Evolutionary conservation across 2,888 invertebrate genomes (phyloP), one percentile per base, ranked within the genome.

Genomic region (Euplagia quadripunctaria): DNA sequence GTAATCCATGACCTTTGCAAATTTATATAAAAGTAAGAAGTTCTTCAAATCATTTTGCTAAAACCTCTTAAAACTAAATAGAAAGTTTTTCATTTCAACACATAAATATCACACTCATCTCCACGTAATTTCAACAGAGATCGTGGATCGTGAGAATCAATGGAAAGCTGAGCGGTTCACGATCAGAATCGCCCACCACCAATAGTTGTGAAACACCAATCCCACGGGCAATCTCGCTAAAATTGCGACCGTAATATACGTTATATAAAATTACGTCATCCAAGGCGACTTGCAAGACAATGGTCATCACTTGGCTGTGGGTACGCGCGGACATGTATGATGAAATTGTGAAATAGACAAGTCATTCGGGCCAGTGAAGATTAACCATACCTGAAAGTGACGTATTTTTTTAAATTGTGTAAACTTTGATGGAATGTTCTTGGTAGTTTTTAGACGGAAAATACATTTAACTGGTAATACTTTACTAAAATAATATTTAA

Each of bases 191-290:
- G 68, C 31, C 58, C 67, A 69, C 85, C 82, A 85, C 82, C 87
- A 85, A 87, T 85, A 87, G 84, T 91, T 92, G 89, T 84, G 91
- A 90, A 91, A 90, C 84, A 71, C 70, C 76, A 88, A 90, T 91
- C 93, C 88, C 92, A 90, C 91, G 88, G 80, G 87, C 92, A 94
- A 93, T 93, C 90, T 88, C 80, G 84, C 82, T 79, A 84, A 89
- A 90, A 90, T 87, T 84, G 79, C 81, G 83, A 84, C 82, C 85
- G 88, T 88, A 83, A 86, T 86, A 80, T 84, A 80, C 78, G 86
- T 90, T 90, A 90, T 89, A 90, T 91, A 88, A 91, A 86, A 83
- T 91, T 91, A 87, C 92, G 82, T 89, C 90, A 91, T 84, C 83
- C 85, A 87, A 82, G 79, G 80, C 83, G 77, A 81, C 75, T 77